These are phyloP conservation scores for Pseudochirops cupreus DNA, from an alignment of 2,797 vertebrate genomes.

Conservation along the genomic window DNA sequence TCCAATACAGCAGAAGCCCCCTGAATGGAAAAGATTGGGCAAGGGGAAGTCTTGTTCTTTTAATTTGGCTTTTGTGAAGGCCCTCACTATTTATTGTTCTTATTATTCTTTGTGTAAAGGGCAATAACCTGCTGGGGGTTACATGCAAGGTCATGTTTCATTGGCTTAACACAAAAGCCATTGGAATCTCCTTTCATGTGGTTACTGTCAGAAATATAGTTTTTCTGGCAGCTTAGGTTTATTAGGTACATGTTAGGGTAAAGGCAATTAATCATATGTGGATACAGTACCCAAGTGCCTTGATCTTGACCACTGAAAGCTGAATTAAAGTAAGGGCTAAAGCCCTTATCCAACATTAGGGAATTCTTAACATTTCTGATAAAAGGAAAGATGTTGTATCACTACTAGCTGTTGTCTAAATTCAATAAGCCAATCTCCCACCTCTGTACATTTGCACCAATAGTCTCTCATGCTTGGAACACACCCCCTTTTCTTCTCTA, in stretches of 20 bases:
- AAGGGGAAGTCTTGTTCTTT: not conserved
- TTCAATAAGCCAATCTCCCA: not conserved
- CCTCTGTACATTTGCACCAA: not conserved
- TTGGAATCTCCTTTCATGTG: not conserved
- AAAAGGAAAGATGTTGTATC: not conserved
- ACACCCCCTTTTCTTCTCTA: not conserved
- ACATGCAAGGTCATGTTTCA: not conserved
- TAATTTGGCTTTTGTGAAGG: not conserved
- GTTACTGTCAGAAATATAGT: not conserved
- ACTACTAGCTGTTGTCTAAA: not conserved
- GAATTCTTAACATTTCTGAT: not conserved
- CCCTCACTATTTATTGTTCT: not conserved
- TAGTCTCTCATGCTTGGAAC: not conserved
- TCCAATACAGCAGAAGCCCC: not conserved
- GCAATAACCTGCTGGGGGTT: not conserved
- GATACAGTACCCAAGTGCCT: not conserved
- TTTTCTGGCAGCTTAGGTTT: conserved; percentile 12
- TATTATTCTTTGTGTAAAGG: not conserved
- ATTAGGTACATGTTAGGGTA: not conserved
- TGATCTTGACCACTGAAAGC: not conserved
- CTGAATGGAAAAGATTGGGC: not conserved
- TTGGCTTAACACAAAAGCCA: not conserved
- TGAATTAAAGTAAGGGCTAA: not conserved
- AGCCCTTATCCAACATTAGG: not conserved
- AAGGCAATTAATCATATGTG: not conserved